Percentiles rank a stretch among this genome's conserved stretches.
Evolutionary conservation across 92 coral and sea anemone genomes (phyloP).

Genomic region (Bergia sp.): DNA sequence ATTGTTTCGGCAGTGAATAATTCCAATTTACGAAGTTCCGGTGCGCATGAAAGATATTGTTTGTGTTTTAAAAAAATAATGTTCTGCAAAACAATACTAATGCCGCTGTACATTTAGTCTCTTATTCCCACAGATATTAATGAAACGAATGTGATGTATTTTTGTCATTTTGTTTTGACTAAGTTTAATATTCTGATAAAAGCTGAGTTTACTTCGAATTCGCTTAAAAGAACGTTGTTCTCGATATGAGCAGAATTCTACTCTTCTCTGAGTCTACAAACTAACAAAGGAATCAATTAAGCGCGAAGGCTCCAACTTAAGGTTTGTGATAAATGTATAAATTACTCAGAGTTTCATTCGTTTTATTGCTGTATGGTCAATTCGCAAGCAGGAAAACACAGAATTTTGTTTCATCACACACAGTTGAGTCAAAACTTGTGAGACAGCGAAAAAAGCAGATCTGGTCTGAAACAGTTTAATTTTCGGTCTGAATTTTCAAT

Average conservation of each 20-base stretch:
- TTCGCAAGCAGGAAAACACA: background rate
- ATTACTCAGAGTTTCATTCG: background rate
- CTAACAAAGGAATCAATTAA: background rate
- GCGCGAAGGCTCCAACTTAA: background rate
- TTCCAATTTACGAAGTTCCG: slow-evolving; percentile 3
- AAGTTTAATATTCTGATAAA: background rate
- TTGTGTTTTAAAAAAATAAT: background rate
- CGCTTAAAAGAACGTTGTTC: background rate
- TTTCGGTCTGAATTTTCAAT: background rate
- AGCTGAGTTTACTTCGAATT: background rate
- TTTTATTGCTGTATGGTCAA: no score
- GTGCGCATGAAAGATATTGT: background rate
- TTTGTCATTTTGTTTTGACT: slow-evolving; percentile 11
- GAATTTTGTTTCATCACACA: no score
- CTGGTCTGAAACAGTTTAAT: background rate
- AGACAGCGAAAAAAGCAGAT: background rate
- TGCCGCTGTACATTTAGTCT: background rate
- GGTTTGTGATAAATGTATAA: background rate
- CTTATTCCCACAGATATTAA: slow-evolving; percentile 24
- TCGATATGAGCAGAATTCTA: background rate
- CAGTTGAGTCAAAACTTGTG: background rate
- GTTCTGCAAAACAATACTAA: background rate
- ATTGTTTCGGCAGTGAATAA: background rate
- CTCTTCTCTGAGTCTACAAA: background rate
- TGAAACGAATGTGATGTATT: slow-evolving; percentile 1